These are phyloP conservation scores for Melierax canorus DNA, from an alignment of 2,113 vertebrate genomes.

Conservation along the genomic window DNA sequence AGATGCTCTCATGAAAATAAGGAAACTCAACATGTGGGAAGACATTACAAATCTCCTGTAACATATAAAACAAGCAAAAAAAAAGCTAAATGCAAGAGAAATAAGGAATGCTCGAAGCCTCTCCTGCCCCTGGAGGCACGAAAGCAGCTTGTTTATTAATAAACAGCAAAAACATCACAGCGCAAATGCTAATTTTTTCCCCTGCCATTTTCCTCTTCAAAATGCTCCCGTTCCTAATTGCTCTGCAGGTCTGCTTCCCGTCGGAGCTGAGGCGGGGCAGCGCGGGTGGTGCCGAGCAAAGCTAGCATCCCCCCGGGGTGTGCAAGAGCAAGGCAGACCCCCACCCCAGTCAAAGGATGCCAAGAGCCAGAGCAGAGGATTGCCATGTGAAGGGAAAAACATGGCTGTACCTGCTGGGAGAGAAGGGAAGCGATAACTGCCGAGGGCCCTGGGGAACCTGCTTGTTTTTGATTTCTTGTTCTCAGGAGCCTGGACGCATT, in stretches of 20 bases:
- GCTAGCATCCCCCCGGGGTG: accelerated
- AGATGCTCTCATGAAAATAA: conserved; percentile 30
- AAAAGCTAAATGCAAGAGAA: neutral
- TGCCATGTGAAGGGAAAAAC: neutral
- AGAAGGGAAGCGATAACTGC: neutral
- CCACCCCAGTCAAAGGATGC: neutral
- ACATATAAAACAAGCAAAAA: conserved; percentile 25
- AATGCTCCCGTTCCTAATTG: neutral
- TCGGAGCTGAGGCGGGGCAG: accelerated
- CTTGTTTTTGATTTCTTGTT: neutral
- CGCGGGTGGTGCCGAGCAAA: accelerated
- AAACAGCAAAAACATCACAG: conserved; percentile 41
- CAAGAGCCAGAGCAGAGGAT: neutral
- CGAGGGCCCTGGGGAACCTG: neutral
- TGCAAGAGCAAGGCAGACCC: neutral
- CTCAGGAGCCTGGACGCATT: neutral
- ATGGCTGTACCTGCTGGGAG: neutral
- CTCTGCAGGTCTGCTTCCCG: neutral
- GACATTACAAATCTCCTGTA: conserved; percentile 55
- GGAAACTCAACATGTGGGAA: conserved; percentile 53
- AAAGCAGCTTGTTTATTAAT: conserved; percentile 48
- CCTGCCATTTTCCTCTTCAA: conserved; percentile 21
- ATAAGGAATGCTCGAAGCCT: conserved; percentile 18
- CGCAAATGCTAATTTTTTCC: neutral
- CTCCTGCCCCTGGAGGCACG: accelerated